Percentiles rank a stretch among this genome's conserved stretches.
These are phyloP conservation scores for Ryuthela nishihirai DNA, from an alignment of 2,888 invertebrate genomes.

Conservation along the genomic window DNA sequence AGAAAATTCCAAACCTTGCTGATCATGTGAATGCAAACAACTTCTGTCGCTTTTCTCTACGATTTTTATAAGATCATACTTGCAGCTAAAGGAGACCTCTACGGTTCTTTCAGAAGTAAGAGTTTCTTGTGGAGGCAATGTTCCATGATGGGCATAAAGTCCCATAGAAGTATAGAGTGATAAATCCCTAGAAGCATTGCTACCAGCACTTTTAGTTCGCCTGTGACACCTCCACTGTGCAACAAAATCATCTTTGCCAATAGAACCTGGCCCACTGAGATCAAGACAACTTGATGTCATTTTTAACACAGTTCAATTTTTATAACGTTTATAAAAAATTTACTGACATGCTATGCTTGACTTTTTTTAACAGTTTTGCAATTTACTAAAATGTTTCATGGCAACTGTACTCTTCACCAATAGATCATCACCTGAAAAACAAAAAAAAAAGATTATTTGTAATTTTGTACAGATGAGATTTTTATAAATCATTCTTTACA, in stretches of 20 bases:
- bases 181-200: conserved; percentile 38
- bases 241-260: conserved; percentile 33
- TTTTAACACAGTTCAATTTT: too few species aligned
- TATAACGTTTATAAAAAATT: too few species aligned
- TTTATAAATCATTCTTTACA: too few species aligned
- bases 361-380: too few species aligned
- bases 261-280: conserved; percentile 29
- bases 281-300: conserved; percentile 40
- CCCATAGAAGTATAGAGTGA: conserved; percentile 42
- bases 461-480: too few species aligned
- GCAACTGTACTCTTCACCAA: too few species aligned
- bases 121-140: conserved; percentile 25
- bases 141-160: conserved; percentile 40
- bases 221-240: conserved; percentile 39
- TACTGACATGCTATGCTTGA: too few species aligned
- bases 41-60: conserved; percentile 33
- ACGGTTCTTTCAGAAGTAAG: conserved; percentile 19
- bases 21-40: conserved; percentile 32
- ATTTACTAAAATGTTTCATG: too few species aligned
- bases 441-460: too few species aligned
- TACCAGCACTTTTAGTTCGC: conserved; percentile 42
- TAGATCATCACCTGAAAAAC: too few species aligned
- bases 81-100: conserved; percentile 33
- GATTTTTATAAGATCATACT: conserved; percentile 34
- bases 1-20: too few species aligned